Evolutionary conservation across 2,888 invertebrate species (phyloP), one percentile per base, ranked within the genome.

Genomic region (Herminia tarsipennalis): DNA sequence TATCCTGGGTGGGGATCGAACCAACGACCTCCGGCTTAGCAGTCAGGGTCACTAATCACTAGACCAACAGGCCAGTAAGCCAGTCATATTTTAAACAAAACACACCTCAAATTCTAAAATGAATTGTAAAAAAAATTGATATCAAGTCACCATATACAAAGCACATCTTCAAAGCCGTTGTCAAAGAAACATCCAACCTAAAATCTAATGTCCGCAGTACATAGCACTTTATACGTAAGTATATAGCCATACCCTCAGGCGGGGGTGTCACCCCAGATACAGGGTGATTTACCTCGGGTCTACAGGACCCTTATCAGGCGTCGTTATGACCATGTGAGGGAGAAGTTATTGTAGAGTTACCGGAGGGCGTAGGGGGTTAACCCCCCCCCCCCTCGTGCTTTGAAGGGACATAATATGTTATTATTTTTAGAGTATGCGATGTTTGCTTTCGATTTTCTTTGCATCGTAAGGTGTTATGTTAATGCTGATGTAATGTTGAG

Each of bases 271-370:
- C 88, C 86, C 86, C 80, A 87, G 88, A 87, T 86, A 86, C 82
- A 74, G 86, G 87, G 87, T 88, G 90, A 88, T 88, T 90, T 88
- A 89, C 81, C 63, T 86, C 83, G 88, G 87, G 87, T 83, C 88
- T 83, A 73, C 65, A 79, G 80, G 88, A 86, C 89, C 91, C 91
- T 91, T 91, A 90, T 90, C 90, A 81, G 76, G 81, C 73, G 85
- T 86, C 88, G 90, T 90, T 90, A 90, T 91, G 91, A 91, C 91
- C 91, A 91, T 91, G 90, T 91, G 90, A 91, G 90, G 88, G 88
- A 79, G 86, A 78, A 81, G 85, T 82, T 85, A 86, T 84, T 83
- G 84, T 84, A 76, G 78, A 72, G 73, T 67, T 70, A 69, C 66
- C 54, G 70, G 74, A 76, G 75, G 51, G 67, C 42, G 52, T 70